A percentile compares a stretch with the other conserved stretches of the same genome.
phyloP scores from a whole-genome alignment of 2,113 vertebrate species.

The Paedocypris sp. region DNA sequence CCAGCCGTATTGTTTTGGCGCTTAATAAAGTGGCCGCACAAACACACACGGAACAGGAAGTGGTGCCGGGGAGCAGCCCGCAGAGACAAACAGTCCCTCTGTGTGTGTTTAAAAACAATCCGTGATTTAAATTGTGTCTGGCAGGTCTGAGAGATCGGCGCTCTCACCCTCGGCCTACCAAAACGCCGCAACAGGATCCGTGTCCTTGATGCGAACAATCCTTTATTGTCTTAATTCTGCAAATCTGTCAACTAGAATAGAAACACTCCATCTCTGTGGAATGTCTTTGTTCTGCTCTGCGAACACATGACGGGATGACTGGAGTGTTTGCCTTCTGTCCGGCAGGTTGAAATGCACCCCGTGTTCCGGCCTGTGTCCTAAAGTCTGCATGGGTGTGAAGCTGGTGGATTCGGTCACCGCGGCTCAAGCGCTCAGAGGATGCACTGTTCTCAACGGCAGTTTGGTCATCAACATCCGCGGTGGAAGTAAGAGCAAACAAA shows the following conservation, averaged over 20 bases:
- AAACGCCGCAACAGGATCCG: not conserved
- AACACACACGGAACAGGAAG: not conserved
- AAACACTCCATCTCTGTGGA: not conserved
- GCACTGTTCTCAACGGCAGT: conserved; percentile 85
- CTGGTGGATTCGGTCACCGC: conserved; percentile 83
- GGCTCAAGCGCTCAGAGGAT: conserved; percentile 82
- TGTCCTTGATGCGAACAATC: not conserved
- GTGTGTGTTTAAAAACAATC: conserved; percentile 12
- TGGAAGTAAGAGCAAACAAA: conserved; percentile 72
- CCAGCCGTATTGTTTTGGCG: not conserved
- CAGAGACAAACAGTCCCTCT: conserved; percentile 1
- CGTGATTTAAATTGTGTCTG: conserved; percentile 22
- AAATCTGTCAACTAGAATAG: conserved; percentile 7
- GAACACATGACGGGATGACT: conserved; percentile 29
- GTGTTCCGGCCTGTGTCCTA: conserved; percentile 86
- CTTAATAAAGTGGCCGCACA: not conserved
- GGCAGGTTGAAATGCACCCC: conserved; percentile 76
- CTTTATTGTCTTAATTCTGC: not conserved
- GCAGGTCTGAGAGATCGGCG: conserved; percentile 9
- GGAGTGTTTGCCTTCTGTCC: conserved; percentile 21
- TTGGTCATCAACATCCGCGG: conserved; percentile 87
- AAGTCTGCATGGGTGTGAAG: conserved; percentile 75
- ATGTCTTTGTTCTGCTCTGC: not conserved
- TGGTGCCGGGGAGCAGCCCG: not conserved
- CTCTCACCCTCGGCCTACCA: not conserved